Conservation (phyloP, 1,140 invertebrate species). For the Calliphora vicina region DNA sequence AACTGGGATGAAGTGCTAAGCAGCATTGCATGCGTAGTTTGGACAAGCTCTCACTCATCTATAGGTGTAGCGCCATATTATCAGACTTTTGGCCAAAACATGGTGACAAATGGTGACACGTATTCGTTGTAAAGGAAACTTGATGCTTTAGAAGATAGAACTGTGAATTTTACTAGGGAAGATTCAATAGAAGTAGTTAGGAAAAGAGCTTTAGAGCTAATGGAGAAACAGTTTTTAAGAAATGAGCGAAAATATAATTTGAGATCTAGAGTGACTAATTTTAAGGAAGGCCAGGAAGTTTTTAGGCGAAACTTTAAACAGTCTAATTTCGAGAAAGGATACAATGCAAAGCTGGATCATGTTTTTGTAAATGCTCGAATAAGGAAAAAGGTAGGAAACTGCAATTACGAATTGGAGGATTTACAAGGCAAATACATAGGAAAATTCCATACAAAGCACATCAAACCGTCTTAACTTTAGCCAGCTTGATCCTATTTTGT, state of each 20-base stretch:
- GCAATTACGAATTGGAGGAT: too few species aligned
- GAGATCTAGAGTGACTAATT: neutral
- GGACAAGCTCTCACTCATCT: neutral
- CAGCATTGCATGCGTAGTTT: neutral
- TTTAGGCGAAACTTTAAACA: too few species aligned
- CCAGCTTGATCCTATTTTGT: too few species aligned
- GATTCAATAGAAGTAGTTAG: neutral
- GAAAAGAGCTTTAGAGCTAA: neutral
- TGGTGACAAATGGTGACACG: neutral
- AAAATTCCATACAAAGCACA: too few species aligned
- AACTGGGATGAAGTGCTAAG: constrained; percentile 8
- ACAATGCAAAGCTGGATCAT: too few species aligned
- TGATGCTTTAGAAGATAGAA: constrained; percentile 7
- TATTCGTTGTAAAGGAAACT: neutral
- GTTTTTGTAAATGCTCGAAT: too few species aligned
- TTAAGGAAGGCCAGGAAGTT: neutral
- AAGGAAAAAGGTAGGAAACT: too few species aligned
- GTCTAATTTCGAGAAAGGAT: too few species aligned
- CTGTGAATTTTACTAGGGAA: neutral
- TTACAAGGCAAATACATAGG: too few species aligned
- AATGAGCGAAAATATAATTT: neutral
- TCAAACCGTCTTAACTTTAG: too few species aligned
- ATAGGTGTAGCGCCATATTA: neutral
- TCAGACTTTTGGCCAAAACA: neutral
- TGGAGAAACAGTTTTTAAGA: neutral